Evolutionary conservation across 2,888 invertebrate genomes (phyloP), one percentile per base, ranked within the genome.

Genomic region (Byasa hedistus): DNA sequence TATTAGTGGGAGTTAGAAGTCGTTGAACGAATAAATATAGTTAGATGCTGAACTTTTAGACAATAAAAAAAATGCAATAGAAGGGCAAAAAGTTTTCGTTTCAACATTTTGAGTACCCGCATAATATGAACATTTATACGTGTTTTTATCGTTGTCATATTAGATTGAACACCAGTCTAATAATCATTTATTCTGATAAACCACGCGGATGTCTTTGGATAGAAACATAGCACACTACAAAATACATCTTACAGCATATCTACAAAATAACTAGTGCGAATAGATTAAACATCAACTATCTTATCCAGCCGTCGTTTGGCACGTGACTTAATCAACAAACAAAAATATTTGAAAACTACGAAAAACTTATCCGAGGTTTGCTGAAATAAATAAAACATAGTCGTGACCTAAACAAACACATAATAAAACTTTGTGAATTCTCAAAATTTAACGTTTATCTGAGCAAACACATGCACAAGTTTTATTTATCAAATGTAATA

Each of bases 241-340:
- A 10, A 32, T 32, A 7, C 8, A 32, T 5, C 8, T 32, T 1
- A 32, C 7, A 32, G 8, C 8, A 10, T 32, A 32, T 32, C 32
- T 10, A 32, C 10, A 32, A 32, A 32, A 10, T 32, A 15, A 55
- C 55, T 27, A 48, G 17, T n/a, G 52, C 55, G 22, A 17, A n/a
- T 32, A 39, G 54, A 39, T 17, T 61, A 61, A 61, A 61, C 61
- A 61, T 17, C 23, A 55, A 19, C 23, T 55, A 23, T 55, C 61
- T 54, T 61, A 61, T 61, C 61, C 4, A 56, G 55, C 22, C 19
- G 39, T 21, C 7, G 21, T 15, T 36, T n/a, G 39, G 22, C n/a
- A 24, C 24, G 24, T 39, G 61, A 55, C 55, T 55, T 44, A 1
- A 32, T 22, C 19, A 27, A 19, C 19, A 44, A 55, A 23, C 17